A percentile compares a stretch with the other conserved stretches of the same genome.
phyloP scores from a whole-genome alignment of 2,113 vertebrate species.

The Phycodurus eques region DNA sequence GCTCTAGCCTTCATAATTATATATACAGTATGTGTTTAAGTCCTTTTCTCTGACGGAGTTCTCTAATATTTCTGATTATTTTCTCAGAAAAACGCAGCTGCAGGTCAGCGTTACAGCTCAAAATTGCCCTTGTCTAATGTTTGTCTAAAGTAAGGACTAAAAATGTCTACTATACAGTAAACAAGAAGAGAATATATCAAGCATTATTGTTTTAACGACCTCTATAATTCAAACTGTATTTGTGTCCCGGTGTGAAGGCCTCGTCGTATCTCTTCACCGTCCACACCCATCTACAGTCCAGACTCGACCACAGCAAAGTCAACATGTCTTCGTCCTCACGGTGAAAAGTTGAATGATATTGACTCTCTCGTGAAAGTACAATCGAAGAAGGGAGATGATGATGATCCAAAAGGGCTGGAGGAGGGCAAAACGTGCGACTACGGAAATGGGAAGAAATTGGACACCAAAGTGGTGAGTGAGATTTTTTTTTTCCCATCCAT shows the following conservation, averaged over 20 bases:
- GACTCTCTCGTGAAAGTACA: conserved; percentile 19
- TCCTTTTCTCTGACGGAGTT: neutral
- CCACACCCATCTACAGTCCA: conserved; percentile 18
- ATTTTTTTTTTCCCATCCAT: neutral
- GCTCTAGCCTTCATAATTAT: neutral
- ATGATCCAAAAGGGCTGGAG: conserved; percentile 70
- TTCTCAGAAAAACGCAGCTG: conserved; percentile 12
- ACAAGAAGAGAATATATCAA: neutral
- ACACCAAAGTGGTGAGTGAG: neutral
- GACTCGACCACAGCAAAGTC: conserved; percentile 57
- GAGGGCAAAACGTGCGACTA: neutral
- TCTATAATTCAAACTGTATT: neutral
- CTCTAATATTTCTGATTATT: neutral
- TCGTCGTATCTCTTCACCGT: neutral
- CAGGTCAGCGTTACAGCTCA: neutral
- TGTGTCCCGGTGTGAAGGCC: conserved; percentile 17
- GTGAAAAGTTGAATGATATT: conserved; percentile 31
- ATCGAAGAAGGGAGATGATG: conserved; percentile 52
- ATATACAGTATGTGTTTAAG: neutral
- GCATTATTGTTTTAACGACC: neutral
- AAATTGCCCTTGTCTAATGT: neutral
- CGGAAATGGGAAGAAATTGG: neutral
- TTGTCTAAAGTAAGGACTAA: conserved; percentile 33
- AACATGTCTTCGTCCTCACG: conserved; percentile 68
- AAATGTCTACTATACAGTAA: neutral